Evolutionary conservation across 92 coral and sea anemone species (phyloP), one percentile per base, ranked within the genome.

Genomic region (Ricordea florida): DNA sequence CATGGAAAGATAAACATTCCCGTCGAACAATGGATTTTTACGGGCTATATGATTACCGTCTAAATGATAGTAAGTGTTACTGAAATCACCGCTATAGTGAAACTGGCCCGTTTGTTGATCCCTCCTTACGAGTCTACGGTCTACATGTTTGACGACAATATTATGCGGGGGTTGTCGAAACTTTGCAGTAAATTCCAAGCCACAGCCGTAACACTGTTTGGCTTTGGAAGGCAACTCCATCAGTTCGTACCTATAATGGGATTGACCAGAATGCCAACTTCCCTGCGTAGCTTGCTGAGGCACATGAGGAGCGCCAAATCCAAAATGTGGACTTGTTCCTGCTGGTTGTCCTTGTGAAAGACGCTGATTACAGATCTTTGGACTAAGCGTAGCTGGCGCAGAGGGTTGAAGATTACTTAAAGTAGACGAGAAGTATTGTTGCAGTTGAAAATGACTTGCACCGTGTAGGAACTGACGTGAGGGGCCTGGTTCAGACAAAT

Each of bases 121-220:
- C 26, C 38, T 11, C 43, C 62, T 38, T 1, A 25, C 33, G 16
- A 76, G 30, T 46, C 82, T 26, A 20, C 63, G 15, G 65, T 68
- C 85, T 4, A 78, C 17, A 72, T 78, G 85, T 32, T 35, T 78
- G 0, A 78, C 58, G 0, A 66, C 30, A 2, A 67, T 1, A 25
- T 78, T 67, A 17, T 14, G 6, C 17, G 85, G 85, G 0, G 78
- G 57, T 22, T 23, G 26, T 11, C 59, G 45, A 18, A 29, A 69
- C 57, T 51, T 85, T 4, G 40, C 47, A 7, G 79, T 29, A 28
- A 85, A 85, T 15, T 68, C 85, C 7, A 16, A 25, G 11, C 85
- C 85, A 43, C 85, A 85, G 15, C 90, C 85, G 31, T 78, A 85
- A 57, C 85, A 78, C 59, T 69, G 78, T 44, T 58, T 26, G 18